Base-by-base conservation (phyloP, 2,888 invertebrate genomes). In the Ophion ventricosus region DNA sequence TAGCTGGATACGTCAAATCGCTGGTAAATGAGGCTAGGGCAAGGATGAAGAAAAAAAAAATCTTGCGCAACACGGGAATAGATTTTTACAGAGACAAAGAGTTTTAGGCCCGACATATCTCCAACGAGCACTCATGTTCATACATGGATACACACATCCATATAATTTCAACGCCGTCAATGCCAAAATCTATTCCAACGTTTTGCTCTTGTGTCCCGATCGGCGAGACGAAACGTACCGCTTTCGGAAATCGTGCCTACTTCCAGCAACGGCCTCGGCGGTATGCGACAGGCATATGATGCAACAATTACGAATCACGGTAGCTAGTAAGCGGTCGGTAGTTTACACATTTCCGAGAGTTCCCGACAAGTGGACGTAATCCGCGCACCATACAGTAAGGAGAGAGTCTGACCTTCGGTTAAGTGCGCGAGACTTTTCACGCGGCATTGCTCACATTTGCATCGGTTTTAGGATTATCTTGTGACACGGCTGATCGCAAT, bases 261-360 rank as follows among this genome's bases (percentile, higher is more conserved):
- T 78, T 70, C 63, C 61, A 63, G 7, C 80, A 81, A 81, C n/a
- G 84, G 77, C 67, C 80, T 69, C 67, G 40, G 40, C 35, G 20
- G 49, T 77, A 57, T 72, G 43, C 69, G 10, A 25, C 76, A 70
- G 72, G 64, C 59, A 49, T 63, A 25, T 83, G 76, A 67, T 67
- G 73, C 73, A 83, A 83, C 54, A 67, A 35, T n/a, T n/a, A 66
- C 56, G 64, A 56, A 40, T 66, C 25, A 56, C 40, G 75, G 67
- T 74, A 56, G 77, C 77, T 23, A 49, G 35, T 57, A 61, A 43
- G 59, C 72, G 26, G 75, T 80, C 64, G 72, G 66, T 77, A 56
- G 40, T 67, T 77, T 77, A 67, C 80, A 77, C 76, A 77, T 80
- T 73, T 73, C 54, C 80, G 56, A 80, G 66, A 77, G 66, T 77